Percentiles rank a stretch among this genome's conserved stretches.
Evolutionary conservation across 2,113 vertebrate species (phyloP).

Genomic region (Trinectes maculatus): DNA sequence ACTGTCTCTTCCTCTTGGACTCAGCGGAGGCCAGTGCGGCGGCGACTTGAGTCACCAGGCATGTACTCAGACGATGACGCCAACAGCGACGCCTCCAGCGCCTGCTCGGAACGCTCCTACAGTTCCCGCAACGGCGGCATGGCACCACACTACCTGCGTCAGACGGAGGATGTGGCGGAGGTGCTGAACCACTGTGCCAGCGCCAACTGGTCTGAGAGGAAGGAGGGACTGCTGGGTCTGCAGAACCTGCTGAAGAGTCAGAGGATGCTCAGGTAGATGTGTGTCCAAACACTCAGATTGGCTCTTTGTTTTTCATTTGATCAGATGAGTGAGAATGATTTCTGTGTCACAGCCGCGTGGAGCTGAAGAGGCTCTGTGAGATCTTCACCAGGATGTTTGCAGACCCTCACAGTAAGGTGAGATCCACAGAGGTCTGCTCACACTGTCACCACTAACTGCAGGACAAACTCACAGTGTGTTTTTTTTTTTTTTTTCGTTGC

Average conservation of each 20-base stretch:
- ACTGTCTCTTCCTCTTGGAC: background rate
- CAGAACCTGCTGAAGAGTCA: conserved; percentile 90
- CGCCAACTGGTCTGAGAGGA: conserved; percentile 94
- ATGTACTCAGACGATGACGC: conserved; percentile 94
- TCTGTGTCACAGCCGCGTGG: conserved; percentile 88
- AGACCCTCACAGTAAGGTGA: conserved; percentile 95
- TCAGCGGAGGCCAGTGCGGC: conserved; percentile 88
- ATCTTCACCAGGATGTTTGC: conserved; percentile 98
- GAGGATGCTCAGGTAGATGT: conserved; percentile 92
- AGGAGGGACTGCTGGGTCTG: conserved; percentile 90
- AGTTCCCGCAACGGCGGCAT: conserved; percentile 89
- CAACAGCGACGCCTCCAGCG: conserved; percentile 93
- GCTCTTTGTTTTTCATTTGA: too few relatives aligned
- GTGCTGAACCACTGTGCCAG: conserved; percentile 93
- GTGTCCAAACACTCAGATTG: too few relatives aligned
- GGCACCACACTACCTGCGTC: conserved; percentile 87
- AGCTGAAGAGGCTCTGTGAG: conserved; percentile 94
- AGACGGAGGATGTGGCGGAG: conserved; percentile 93
- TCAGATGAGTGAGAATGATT: background rate
- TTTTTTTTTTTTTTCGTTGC: conserved; percentile 51
- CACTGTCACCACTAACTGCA: conserved; percentile 20
- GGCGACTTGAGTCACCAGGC: conserved; percentile 88
- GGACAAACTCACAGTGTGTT: conserved; percentile 44
- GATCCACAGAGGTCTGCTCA: background rate
- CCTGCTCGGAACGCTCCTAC: conserved; percentile 92